Evolutionary conservation across 2,888 invertebrate genomes (phyloP).

Genomic region (Nomada ruficornis): DNA sequence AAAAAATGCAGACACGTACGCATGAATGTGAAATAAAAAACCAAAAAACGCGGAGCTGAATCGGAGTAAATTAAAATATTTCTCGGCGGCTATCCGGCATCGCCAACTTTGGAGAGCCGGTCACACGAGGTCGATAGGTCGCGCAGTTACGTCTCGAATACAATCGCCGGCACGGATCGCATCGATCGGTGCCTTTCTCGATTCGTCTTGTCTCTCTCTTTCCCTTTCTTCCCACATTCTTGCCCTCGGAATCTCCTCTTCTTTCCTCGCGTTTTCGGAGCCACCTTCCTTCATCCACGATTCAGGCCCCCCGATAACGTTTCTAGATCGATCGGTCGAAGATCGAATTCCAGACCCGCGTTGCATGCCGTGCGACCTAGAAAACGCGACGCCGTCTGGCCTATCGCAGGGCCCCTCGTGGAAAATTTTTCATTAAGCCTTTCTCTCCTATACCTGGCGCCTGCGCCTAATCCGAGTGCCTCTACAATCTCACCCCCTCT

Average conservation of each 20-base stretch:
- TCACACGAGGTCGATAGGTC: conserved; percentile 69
- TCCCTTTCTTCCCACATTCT: background rate
- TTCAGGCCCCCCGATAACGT: conserved; percentile 7
- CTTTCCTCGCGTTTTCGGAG: background rate
- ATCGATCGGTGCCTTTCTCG: conserved; percentile 52
- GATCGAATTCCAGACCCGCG: conserved; percentile 66
- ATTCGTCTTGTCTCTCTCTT: background rate
- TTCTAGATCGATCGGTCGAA: conserved; percentile 65
- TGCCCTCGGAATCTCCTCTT: background rate
- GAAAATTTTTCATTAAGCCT: conserved; percentile 80
- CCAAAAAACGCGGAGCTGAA: too few relatives aligned
- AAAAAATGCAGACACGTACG: too few relatives aligned
- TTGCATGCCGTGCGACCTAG: conserved; percentile 58
- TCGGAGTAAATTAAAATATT: too few relatives aligned
- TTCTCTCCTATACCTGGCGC: conserved; percentile 77
- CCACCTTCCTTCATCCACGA: conserved; percentile 19
- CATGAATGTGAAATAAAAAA: too few relatives aligned
- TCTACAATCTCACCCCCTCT: conserved; percentile 26
- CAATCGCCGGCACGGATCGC: conserved; percentile 68
- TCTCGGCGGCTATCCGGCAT: background rate
- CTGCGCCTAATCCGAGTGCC: conserved; percentile 74
- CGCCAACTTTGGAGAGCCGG: conserved; percentile 40
- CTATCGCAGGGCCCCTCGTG: conserved; percentile 57
- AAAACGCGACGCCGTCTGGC: conserved; percentile 55
- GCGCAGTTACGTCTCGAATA: conserved; percentile 60